Conservation (phyloP, 2,113 vertebrate genomes). For the Micronycteris hirsuta region DNA sequence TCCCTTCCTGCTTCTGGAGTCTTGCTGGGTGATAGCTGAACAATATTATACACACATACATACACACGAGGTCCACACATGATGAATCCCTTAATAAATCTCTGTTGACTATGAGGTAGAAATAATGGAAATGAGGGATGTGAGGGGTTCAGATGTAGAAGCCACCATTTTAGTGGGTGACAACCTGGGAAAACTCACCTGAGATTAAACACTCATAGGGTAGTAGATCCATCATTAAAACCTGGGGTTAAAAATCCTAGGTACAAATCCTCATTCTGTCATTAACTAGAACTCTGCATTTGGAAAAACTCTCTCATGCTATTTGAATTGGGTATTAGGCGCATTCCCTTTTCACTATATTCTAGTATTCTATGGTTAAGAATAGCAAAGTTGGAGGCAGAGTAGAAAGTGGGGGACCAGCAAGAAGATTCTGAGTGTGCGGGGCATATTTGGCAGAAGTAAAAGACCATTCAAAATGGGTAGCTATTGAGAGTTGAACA, state of each 20-base stretch:
- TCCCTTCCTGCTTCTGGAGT: neutral
- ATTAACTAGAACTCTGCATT: neutral
- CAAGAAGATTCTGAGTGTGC: neutral
- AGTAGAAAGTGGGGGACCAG: neutral
- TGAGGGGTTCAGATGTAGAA: neutral
- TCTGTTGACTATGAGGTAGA: neutral
- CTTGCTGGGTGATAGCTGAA: neutral
- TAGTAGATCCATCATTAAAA: neutral
- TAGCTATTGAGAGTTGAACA: neutral
- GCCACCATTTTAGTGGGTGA: neutral
- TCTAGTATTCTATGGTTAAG: neutral
- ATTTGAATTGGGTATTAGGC: neutral
- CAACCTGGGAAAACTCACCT: neutral
- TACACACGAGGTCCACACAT: rapidly evolving
- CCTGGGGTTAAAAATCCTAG: neutral
- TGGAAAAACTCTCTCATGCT: neutral
- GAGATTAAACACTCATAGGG: neutral
- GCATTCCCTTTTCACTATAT: neutral
- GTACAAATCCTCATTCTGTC: neutral
- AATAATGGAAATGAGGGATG: neutral
- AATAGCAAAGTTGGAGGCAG: neutral
- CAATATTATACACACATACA: neutral
- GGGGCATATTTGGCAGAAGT: neutral
- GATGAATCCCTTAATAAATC: neutral
- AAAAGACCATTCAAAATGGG: neutral